These are phyloP conservation scores for Catharus minimus DNA, from an alignment of 2,113 vertebrate genomes.

Conservation along the genomic window DNA sequence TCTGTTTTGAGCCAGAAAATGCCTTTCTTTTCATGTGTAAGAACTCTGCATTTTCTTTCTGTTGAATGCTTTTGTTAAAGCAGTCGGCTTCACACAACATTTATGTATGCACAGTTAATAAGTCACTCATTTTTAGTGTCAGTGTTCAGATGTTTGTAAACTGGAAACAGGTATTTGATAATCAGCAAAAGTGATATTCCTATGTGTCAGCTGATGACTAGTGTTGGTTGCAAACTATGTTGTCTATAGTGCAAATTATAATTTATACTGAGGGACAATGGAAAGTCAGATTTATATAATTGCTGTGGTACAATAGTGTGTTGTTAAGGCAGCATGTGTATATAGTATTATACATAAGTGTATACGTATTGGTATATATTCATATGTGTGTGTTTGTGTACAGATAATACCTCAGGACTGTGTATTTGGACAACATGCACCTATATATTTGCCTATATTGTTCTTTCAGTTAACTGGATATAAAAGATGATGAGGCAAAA, in stretches of 20 bases:
- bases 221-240: not conserved
- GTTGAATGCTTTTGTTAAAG: not conserved
- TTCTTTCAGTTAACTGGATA: not conserved
- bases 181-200: not conserved
- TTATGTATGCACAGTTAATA: not conserved
- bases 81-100: not conserved
- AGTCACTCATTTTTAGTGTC: not conserved
- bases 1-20: not conserved
- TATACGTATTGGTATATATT: not conserved
- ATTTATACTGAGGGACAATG: not conserved
- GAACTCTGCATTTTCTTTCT: not conserved
- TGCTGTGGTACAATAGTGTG: not conserved
- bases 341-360: not conserved
- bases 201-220: not conserved
- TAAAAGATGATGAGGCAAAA: not conserved
- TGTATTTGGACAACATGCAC: not conserved
- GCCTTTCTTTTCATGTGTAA: not conserved
- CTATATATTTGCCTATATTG: not conserved
- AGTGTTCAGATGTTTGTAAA: not conserved
- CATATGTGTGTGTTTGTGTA: not conserved
- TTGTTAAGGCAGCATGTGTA: not conserved
- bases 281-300: not conserved
- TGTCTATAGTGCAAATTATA: not conserved
- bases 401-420: not conserved
- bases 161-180: not conserved